Base-by-base conservation (phyloP, 2,797 vertebrate species). In the Sebastes hubbsi region DNA sequence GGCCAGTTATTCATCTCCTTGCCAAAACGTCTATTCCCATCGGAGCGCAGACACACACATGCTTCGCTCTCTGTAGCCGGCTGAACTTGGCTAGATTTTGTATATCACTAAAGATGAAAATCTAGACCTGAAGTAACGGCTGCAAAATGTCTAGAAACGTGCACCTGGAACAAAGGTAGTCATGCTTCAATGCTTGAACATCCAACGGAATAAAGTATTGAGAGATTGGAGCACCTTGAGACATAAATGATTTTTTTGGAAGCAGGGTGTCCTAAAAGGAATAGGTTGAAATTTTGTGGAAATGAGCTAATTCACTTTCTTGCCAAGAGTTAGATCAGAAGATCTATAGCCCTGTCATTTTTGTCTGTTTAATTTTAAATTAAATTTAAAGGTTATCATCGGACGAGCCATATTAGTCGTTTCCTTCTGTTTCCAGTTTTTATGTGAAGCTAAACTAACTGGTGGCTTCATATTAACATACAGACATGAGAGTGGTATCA, bases 1-100 rank as follows among this genome's bases (percentile, higher is more conserved):
- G 93, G 92, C 91, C 92, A 95, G 94, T 89, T 90, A 90, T 95
- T 95, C 88, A 90, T 92, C 88, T 91, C 64, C 71, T 84, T 92
- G 94, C 94, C 95, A 95, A 90, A 89, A 46, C 42, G 78, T 59
- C 60, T 59, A 79, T 58, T 93, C 93, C 85, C 91, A 72, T 70
- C 25, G 88, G 92, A 90, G 82, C 27, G 7, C 80, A 83, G 87
- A 83, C 91, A 88, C 88, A 88, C 88, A 92, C 91, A 93, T 87
- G 88, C 82, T 87, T 72, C 14, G 55, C 75, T 89, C 89, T 81
- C 61, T 22, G 73, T 38, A 78, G 77, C 69, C 46, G 25, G 70
- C 82, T 54, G 56, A 86, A 86, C 80, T 71, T 88, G 91, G 87
- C 84, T 75, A 32, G 85, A 84, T 89, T 85, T 76, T 56, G 80